Conservation (phyloP, 2,888 invertebrate genomes). For the Sialis lutaria region DNA sequence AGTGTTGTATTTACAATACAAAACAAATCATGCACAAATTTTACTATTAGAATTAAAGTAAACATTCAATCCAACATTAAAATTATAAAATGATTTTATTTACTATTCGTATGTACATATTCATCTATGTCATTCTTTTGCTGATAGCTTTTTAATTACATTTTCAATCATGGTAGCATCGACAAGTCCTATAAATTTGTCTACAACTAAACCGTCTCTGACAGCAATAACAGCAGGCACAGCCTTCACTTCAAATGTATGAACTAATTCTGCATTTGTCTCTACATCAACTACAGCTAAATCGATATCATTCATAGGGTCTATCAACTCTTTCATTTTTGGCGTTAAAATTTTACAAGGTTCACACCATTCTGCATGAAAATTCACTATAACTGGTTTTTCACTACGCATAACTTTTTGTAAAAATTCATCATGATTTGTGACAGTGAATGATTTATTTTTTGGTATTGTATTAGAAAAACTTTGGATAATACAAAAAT, state of each 20-base stretch:
- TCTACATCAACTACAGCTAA: constrained; percentile 72
- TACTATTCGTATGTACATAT: too few relatives aligned
- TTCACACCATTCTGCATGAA: constrained; percentile 84
- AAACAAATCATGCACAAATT: too few relatives aligned
- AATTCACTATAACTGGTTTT: constrained; percentile 77
- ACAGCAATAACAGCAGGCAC: constrained; percentile 71
- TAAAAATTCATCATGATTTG: constrained; percentile 60
- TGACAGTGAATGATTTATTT: constrained; percentile 32
- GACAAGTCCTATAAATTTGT: constrained; percentile 76
- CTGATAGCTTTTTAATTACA: constrained; percentile 44
- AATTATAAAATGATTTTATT: too few relatives aligned
- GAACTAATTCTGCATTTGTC: constrained; percentile 61
- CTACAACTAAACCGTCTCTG: constrained; percentile 63
- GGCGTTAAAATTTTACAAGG: constrained; percentile 78
- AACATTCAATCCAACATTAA: too few relatives aligned
- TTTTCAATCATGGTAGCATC: constrained; percentile 65
- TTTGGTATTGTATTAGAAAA: constrained; percentile 13
- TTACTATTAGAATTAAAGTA: too few relatives aligned
- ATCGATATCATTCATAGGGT: constrained; percentile 52
- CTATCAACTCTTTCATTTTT: constrained; percentile 58
- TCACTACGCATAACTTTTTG: constrained; percentile 70
- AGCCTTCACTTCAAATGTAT: constrained; percentile 67
- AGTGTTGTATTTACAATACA: too few relatives aligned
- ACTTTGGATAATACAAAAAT: constrained; percentile 1
- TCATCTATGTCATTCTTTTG: not conserved